A percentile compares a stretch with the other conserved stretches of the same genome.
Conservation (phyloP, 2,797 vertebrate species). For the Enteromius argenteus region DNA sequence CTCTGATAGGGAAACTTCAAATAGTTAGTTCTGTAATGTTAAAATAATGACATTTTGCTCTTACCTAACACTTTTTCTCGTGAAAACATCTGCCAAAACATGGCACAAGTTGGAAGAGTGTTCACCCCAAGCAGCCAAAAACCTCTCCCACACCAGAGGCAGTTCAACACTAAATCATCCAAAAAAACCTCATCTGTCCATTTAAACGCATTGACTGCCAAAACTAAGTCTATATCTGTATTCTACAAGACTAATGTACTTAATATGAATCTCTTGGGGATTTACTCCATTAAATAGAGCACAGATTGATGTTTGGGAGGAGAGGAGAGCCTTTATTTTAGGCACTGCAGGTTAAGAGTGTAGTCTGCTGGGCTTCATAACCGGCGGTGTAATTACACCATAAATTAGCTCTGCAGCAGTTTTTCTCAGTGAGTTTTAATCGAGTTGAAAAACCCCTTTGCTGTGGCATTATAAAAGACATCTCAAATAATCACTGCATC, state of each 20-base stretch:
- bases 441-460: background rate
- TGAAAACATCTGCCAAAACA: background rate
- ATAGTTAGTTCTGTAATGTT: constrained; percentile 4
- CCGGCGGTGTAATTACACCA: constrained; percentile 44
- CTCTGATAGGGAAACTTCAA: constrained; percentile 9
- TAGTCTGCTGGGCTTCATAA: constrained; percentile 25
- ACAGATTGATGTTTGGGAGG: constrained; percentile 27
- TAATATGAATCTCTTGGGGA: constrained; percentile 28
- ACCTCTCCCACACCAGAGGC: constrained; percentile 2
- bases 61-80: background rate
- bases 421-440: constrained; percentile 31
- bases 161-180: constrained; percentile 18
- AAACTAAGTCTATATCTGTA: background rate
- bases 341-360: constrained; percentile 10
- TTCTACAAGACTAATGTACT: background rate
- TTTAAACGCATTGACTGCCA: background rate
- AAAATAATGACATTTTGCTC: background rate
- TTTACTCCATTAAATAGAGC: constrained; percentile 20
- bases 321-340: constrained; percentile 28
- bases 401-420: constrained; percentile 47
- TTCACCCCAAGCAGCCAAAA: background rate
- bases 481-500: constrained; percentile 18
- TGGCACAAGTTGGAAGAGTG: background rate
- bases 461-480: constrained; percentile 32
- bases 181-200: background rate